Base-by-base conservation (phyloP, 2,797 vertebrate species). In the Megaceryle alcyon region DNA sequence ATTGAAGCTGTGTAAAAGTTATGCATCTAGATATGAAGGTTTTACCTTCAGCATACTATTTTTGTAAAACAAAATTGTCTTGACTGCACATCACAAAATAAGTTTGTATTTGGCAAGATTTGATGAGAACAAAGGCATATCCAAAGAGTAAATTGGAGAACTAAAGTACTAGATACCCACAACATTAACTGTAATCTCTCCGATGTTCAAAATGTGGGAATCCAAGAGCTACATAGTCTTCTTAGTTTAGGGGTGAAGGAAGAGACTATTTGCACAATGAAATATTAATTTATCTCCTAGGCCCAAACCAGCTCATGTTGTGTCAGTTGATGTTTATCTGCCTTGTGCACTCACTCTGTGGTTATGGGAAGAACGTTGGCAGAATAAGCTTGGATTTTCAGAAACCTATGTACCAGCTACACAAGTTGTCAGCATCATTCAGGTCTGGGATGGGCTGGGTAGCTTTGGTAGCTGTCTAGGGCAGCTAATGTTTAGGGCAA, bases 261-360 rank as follows among this genome's bases (percentile, higher is more conserved):
- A 18, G 20, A 41, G 22, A 54, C 88, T 46, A 71, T 81, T 39
- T 83, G 28, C 13, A 60, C 10, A 56, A 51, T 29, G 5, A 73
- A 41, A 65, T 90, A 49, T 33, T 53, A 16, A n/a, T 37, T 44
- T 77, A 44, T 12, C 4, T 83, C 71, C 66, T 49, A 77, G 17
- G 1, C 7, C 43, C 19, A 75, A 18, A 49, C 9, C 19, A 75
- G 14, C 18, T 83, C 7, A 22, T 14, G 5, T 41, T 0, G 0
- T 53, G 4, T 26, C 51, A 51, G 6, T 9, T 39, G 39, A 66
- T 5, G 6, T 75, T 86, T 86, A 5, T 20, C 35, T 68, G 14
- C 21, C 3, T 6, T n/a, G 6, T 57, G 46, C 2, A 1, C 17
- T 69, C 3, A 0, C 3, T 49, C 35, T 65, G 31, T 51, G 29